phyloP scores from a whole-genome alignment of 2,113 vertebrate species.

The Austrofundulus limnaeus region DNA sequence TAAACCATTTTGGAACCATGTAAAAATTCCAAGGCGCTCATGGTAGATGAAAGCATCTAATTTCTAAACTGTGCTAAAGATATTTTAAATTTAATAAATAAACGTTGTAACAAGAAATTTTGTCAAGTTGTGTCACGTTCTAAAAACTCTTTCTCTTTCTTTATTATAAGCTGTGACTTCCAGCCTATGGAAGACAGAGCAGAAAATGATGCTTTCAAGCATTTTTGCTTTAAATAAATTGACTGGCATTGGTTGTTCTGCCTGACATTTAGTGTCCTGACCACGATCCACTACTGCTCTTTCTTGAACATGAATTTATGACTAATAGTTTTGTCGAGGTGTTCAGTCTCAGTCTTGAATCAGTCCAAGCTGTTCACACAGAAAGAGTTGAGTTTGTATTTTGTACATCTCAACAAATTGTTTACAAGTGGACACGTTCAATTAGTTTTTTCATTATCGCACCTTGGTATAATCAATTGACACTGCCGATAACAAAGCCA shows the following conservation, averaged over 20 bases:
- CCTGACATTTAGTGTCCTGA: background rate
- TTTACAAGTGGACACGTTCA: slow-evolving; percentile 77
- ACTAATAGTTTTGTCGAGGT: slow-evolving; percentile 66
- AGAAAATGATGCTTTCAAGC: background rate
- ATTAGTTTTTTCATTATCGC: slow-evolving; percentile 79
- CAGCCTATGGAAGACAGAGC: background rate
- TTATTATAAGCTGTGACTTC: background rate
- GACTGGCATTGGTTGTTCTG: background rate
- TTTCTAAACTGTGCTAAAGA: slow-evolving; percentile 85
- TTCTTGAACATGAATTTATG: slow-evolving; percentile 8
- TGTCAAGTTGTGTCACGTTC: slow-evolving; percentile 28
- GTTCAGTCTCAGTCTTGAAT: slow-evolving; percentile 62
- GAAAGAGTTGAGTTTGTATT: slow-evolving; percentile 54
- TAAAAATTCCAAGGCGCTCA: slow-evolving; percentile 72
- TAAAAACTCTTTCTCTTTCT: slow-evolving; percentile 13
- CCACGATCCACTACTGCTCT: background rate
- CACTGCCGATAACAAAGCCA: slow-evolving; percentile 75
- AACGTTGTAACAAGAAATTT: slow-evolving; percentile 79
- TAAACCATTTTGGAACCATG: slow-evolving; percentile 72
- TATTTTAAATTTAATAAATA: slow-evolving; percentile 87
- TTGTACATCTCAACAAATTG: slow-evolving; percentile 72
- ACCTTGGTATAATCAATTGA: slow-evolving; percentile 74
- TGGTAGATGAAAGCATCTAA: slow-evolving; percentile 79
- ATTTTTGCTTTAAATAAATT: background rate
- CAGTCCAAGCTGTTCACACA: slow-evolving; percentile 63